Percentiles rank a stretch among this genome's conserved stretches.
Evolutionary conservation across 2,888 invertebrate species (phyloP).

Genomic region (Orchesella flavescens): DNA sequence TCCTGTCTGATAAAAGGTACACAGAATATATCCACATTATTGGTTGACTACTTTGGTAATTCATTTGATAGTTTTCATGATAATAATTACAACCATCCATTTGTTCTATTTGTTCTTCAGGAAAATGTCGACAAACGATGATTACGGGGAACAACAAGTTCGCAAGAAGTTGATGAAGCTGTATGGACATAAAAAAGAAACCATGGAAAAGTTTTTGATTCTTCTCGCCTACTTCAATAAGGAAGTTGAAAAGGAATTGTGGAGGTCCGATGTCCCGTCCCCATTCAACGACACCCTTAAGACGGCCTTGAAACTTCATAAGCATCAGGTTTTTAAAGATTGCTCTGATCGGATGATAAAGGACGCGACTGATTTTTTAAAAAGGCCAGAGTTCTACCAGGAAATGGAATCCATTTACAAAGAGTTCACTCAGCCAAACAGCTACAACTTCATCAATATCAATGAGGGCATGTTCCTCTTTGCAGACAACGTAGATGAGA

Average conservation of each 20-base stretch:
- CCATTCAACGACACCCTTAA: constrained; percentile 42
- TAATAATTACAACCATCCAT: too few relatives aligned
- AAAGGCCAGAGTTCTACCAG: constrained; percentile 4
- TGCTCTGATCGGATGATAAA: constrained; percentile 32
- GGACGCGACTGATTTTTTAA: constrained; percentile 20
- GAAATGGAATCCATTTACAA: constrained; percentile 11
- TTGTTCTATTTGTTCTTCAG: too few relatives aligned
- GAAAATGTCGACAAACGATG: too few relatives aligned
- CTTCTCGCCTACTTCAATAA: too few relatives aligned
- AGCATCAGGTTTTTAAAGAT: not conserved
- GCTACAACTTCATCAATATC: not conserved
- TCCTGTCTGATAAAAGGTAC: too few relatives aligned
- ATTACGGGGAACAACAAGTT: too few relatives aligned
- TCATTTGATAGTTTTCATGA: too few relatives aligned
- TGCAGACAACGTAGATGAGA: not conserved
- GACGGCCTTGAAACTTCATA: not conserved
- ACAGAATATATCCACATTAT: too few relatives aligned
- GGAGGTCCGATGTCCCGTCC: not conserved
- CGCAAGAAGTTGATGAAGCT: too few relatives aligned
- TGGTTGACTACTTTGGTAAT: too few relatives aligned
- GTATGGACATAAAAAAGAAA: too few relatives aligned
- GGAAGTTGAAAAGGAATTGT: not conserved
- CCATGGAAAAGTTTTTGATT: too few relatives aligned
- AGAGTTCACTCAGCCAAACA: not conserved
- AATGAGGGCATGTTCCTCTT: not conserved